These are phyloP conservation scores for Axea sp. DNA, from an alignment of 2,888 invertebrate genomes.

Conservation along the genomic window DNA sequence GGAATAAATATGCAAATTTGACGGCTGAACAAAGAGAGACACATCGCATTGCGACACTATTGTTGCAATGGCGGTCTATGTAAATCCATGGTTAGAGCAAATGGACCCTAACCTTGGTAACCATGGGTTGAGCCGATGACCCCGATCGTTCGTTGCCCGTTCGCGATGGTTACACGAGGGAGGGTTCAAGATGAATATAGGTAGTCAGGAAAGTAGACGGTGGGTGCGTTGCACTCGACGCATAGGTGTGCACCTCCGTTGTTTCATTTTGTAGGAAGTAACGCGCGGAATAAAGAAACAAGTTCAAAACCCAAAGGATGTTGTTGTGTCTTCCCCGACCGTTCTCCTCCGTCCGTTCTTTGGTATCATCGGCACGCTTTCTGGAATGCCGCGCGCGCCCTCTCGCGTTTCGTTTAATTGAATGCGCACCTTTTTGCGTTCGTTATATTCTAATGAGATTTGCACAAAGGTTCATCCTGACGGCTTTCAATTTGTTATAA, in stretches of 20 bases:
- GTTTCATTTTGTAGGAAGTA: slow-evolving; percentile 58
- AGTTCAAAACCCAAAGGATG: slow-evolving; percentile 27
- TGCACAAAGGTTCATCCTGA: slow-evolving; percentile 5
- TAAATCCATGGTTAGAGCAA: slow-evolving; percentile 60
- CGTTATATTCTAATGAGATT: slow-evolving; percentile 11
- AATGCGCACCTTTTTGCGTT: neutral
- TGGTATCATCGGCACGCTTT: neutral
- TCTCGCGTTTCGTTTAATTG: neutral
- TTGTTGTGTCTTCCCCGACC: neutral
- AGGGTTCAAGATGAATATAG: slow-evolving; percentile 55
- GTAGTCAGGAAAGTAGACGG: slow-evolving; percentile 53
- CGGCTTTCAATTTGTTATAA: slow-evolving; percentile 5
- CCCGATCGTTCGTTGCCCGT: slow-evolving; percentile 72
- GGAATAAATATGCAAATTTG: too few species aligned
- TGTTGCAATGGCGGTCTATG: slow-evolving; percentile 28
- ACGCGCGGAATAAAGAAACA: slow-evolving; percentile 40
- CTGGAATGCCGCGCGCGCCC: slow-evolving; percentile 6
- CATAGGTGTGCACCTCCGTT: slow-evolving; percentile 47
- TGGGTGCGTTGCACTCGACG: slow-evolving; percentile 59
- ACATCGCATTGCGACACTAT: slow-evolving; percentile 14
- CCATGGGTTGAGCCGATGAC: slow-evolving; percentile 74
- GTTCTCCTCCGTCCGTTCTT: neutral
- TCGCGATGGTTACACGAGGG: slow-evolving; percentile 54
- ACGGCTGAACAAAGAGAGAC: too few species aligned
- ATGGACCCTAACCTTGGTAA: slow-evolving; percentile 74